Evolutionary conservation across 2,888 invertebrate species (phyloP), one percentile per base, ranked within the genome.

Genomic region (Andricus quercusramuli): DNA sequence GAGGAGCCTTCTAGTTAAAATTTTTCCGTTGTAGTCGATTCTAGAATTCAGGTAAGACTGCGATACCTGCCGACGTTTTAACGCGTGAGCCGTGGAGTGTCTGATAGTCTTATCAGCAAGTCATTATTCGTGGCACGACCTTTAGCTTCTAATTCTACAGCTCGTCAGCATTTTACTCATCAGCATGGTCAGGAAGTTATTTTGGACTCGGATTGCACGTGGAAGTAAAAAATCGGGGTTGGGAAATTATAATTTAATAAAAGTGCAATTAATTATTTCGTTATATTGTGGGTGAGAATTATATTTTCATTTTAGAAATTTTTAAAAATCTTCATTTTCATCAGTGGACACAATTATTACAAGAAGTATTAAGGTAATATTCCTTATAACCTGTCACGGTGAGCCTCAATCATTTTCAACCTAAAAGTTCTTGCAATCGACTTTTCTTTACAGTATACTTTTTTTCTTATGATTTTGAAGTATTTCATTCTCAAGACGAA

Each of bases 91-190:
- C 47, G 51, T 51, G 25, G 2, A 29, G 20, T n/a, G n/a, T 32
- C 74, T 65, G 79, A 79, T 65, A 47, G 41, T 70, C 41, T 80
- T 80, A 80, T 80, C 66, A 76, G 79, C 78, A n/a, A 77, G 70
- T 74, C 82, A 82, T 67, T 78, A 74, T 74, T 32, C 22, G 25
- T 70, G 41, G 41, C 70, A 59, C 68, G 59, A 70, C 79, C 68
- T 70, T 32, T 41, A 47, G 51, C 47, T 67, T 51, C 2, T 13
- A 41, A 47, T 66, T 25, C 37, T 29, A 29, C 32, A n/a, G 29
- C 29, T 20, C 22, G 64, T 77, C 62, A 74, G 74, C 74, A 47
- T 25, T 51, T 51, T n/a, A 29, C 29, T 56, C 20, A 51, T 44
- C 8, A 62, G 13, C 13, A 25, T 4, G 13, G 13, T 62, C 62